phyloP scores from a whole-genome alignment of 1,140 invertebrate species.

The Thaumatotibia leucotreta region DNA sequence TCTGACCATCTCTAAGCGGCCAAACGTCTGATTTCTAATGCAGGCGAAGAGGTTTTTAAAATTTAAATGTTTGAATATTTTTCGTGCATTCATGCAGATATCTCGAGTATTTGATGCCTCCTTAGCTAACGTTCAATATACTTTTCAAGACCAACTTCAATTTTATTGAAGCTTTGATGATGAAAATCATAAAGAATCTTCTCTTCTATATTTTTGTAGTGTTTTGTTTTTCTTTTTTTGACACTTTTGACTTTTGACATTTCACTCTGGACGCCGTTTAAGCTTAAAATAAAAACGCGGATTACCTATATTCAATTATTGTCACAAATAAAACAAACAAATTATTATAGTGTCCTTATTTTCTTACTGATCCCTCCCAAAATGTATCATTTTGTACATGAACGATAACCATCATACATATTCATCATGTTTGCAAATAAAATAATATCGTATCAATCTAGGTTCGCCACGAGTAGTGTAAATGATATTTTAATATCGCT shows the following conservation, averaged over 20 bases:
- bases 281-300: not conserved
- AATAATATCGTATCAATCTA: too few species aligned
- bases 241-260: not conserved
- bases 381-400: too few species aligned
- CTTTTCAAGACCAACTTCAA: not conserved
- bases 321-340: too few species aligned
- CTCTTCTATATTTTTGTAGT: not conserved
- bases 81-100: not conserved
- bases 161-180: not conserved
- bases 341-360: too few species aligned
- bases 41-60: not conserved
- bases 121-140: not conserved
- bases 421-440: too few species aligned
- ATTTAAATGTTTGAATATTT: not conserved
- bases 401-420: too few species aligned
- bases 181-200: not conserved
- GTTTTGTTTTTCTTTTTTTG: not conserved
- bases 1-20: slow-evolving; percentile 49
- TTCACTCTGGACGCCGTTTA: not conserved
- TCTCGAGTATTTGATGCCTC: too few species aligned
- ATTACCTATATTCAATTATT: not conserved
- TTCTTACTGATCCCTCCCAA: too few species aligned
- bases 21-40: slow-evolving; percentile 18
- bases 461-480: too few species aligned
- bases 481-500: too few species aligned